Conservation (phyloP, 2,113 vertebrate genomes). For the Sus scrofa region DNA sequence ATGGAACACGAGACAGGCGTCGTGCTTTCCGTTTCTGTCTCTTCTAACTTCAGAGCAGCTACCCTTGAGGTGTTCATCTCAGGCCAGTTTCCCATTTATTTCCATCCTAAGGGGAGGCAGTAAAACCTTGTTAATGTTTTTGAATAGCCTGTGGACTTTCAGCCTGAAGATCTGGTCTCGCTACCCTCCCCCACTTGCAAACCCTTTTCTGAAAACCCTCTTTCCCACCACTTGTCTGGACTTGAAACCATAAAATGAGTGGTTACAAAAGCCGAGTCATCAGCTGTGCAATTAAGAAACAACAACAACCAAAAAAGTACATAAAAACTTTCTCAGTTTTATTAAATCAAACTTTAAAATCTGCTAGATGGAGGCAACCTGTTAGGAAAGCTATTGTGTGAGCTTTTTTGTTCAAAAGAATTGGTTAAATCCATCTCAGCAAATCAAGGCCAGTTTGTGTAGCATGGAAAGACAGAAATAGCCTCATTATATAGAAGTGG, state of each 20-base stretch:
- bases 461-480: conserved; percentile 46
- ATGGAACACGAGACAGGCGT: conserved; percentile 38
- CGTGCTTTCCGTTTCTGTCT: conserved; percentile 66
- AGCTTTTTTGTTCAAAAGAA: conserved; percentile 40
- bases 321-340: conserved; percentile 24
- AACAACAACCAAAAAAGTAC: not conserved
- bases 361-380: not conserved
- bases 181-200: not conserved
- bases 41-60: conserved; percentile 39
- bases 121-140: conserved; percentile 26
- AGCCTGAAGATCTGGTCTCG: not conserved
- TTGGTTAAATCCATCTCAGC: conserved; percentile 31
- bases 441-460: conserved; percentile 27
- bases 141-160: not conserved
- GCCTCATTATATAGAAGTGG: not conserved
- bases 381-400: conserved; percentile 9
- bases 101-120: not conserved
- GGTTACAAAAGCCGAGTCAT: not conserved
- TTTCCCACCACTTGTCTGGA: not conserved
- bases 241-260: not conserved
- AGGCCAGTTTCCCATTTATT: conserved; percentile 55
- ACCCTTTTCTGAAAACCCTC: not conserved
- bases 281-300: not conserved
- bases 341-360: conserved; percentile 55
- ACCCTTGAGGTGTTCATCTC: conserved; percentile 40